phyloP scores from a whole-genome alignment of 1,140 invertebrate species.

The Brachystomella parvula region DNA sequence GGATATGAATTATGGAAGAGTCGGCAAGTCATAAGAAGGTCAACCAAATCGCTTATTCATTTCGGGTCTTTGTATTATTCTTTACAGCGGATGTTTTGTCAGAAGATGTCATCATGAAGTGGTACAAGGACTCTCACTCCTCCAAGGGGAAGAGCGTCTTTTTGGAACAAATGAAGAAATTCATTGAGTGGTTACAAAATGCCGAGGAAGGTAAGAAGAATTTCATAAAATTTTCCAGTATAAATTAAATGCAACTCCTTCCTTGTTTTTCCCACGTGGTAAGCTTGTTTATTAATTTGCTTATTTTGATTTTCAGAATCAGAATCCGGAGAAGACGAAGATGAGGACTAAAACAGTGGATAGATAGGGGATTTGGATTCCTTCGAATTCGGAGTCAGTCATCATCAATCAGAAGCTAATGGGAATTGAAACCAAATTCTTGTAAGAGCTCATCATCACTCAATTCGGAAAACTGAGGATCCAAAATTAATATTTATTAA shows the following conservation, averaged over 20 bases:
- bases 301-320: slow-evolving; percentile 32
- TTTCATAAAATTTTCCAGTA: too few species aligned
- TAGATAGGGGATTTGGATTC: not conserved
- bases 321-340: slow-evolving; percentile 37
- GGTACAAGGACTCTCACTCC: slow-evolving; percentile 86
- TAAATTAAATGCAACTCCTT: too few species aligned
- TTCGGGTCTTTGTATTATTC: not conserved
- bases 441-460: too few species aligned
- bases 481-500: too few species aligned
- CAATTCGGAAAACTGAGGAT: too few species aligned
- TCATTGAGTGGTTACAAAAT: slow-evolving; percentile 92
- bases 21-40: not conserved
- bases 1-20: slow-evolving; percentile 2
- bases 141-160: slow-evolving; percentile 93
- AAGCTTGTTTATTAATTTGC: not conserved
- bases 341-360: slow-evolving; percentile 21
- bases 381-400: not conserved
- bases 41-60: not conserved
- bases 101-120: slow-evolving; percentile 84
- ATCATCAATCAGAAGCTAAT: too few species aligned
- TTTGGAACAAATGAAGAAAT: slow-evolving; percentile 94
- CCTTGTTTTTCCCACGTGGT: slow-evolving; percentile 20
- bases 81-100: slow-evolving; percentile 67
- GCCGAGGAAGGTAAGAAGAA: slow-evolving; percentile 72
- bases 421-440: too few species aligned